phyloP scores from a whole-genome alignment of 2,888 invertebrate species.

The Synanthedon myopaeformis region DNA sequence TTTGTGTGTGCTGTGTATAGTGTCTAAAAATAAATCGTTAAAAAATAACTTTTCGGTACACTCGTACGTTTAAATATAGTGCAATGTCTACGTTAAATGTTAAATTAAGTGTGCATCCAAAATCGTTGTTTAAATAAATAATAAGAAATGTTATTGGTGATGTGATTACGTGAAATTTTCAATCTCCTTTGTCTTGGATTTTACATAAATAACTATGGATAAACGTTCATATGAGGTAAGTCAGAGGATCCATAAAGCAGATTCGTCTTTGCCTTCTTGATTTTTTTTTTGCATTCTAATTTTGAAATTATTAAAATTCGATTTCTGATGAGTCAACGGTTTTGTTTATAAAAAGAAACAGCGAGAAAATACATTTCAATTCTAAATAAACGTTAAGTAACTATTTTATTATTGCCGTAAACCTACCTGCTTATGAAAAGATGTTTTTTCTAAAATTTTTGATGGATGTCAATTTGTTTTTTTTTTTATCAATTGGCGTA shows the following conservation, averaged over 20 bases:
- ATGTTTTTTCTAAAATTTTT: too few species aligned
- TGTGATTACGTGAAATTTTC: conserved; percentile 17
- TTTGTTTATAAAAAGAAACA: too few species aligned
- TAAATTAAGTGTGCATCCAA: conserved; percentile 36
- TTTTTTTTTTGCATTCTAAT: not conserved
- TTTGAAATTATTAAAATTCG: not conserved
- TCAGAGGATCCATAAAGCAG: conserved; percentile 2
- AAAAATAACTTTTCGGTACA: conserved; percentile 25
- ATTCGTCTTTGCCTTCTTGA: not conserved
- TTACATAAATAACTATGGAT: conserved; percentile 44
- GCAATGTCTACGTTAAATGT: conserved; percentile 37
- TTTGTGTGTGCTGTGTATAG: not conserved
- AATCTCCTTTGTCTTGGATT: conserved; percentile 38
- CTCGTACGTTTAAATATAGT: conserved; percentile 37
- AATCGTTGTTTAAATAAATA: conserved; percentile 27
- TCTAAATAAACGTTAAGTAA: too few species aligned
- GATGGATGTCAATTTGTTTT: too few species aligned
- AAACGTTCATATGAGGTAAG: conserved; percentile 58
- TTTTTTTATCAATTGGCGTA: too few species aligned
- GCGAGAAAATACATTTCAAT: too few species aligned
- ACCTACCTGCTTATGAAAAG: too few species aligned
- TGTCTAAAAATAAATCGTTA: conserved; percentile 32
- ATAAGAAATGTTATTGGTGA: conserved; percentile 17
- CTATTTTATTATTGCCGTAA: too few species aligned
- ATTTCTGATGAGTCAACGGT: too few species aligned